Percentiles rank a stretch among this genome's conserved stretches.
Evolutionary conservation across 2,888 invertebrate species (phyloP).

Genomic region (Drosophila pseudotalamancana): DNA sequence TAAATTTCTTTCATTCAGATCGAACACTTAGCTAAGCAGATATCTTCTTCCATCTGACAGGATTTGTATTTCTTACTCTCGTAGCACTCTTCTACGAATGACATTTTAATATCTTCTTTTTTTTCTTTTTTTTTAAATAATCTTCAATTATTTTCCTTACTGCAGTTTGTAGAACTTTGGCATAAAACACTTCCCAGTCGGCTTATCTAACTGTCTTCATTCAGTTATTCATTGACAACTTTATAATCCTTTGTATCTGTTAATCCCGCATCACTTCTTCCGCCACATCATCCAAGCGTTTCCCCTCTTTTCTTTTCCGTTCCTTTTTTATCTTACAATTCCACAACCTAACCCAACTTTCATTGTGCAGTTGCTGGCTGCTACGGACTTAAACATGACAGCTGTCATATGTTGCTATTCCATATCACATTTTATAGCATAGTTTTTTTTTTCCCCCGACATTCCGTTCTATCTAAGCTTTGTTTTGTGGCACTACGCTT

Average conservation of each 20-base stretch:
- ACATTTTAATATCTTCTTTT: slow-evolving; percentile 4
- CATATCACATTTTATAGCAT: slow-evolving; percentile 52
- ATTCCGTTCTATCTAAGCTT: slow-evolving; percentile 43
- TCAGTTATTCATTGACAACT: slow-evolving; percentile 67
- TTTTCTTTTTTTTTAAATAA: not conserved
- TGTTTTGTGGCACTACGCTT: slow-evolving; percentile 53
- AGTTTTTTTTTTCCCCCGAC: slow-evolving; percentile 18
- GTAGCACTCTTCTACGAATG: no score
- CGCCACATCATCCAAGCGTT: slow-evolving; percentile 33
- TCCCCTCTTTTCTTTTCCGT: slow-evolving; percentile 18
- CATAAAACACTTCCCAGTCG: slow-evolving; percentile 33
- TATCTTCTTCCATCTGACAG: no score
- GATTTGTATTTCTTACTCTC: no score
- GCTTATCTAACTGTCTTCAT: slow-evolving; percentile 45
- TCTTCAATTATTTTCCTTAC: not conserved
- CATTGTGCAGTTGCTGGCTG: slow-evolving; percentile 52
- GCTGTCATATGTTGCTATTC: slow-evolving; percentile 73
- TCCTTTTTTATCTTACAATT: slow-evolving; percentile 57
- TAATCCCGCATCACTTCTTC: slow-evolving; percentile 57
- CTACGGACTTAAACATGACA: slow-evolving; percentile 68
- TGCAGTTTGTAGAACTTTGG: slow-evolving; percentile 1
- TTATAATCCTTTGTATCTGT: slow-evolving; percentile 65
- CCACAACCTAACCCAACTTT: slow-evolving; percentile 74
- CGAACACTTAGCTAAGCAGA: no score
- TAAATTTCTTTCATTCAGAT: not conserved